These are phyloP conservation scores for Serilophus lunatus DNA, from an alignment of 2,113 vertebrate genomes.

Conservation along the genomic window DNA sequence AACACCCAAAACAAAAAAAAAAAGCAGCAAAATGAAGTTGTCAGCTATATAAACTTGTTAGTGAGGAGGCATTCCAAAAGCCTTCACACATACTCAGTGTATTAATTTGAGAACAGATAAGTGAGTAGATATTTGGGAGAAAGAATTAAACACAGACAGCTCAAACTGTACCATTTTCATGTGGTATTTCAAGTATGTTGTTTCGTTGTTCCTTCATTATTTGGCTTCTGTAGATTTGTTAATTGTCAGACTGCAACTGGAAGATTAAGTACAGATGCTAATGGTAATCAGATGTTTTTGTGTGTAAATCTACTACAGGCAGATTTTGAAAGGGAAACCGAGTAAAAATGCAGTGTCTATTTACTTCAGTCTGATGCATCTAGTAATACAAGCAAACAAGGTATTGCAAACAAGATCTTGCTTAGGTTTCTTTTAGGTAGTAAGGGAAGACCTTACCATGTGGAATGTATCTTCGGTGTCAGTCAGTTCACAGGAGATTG, in stretches of 20 bases:
- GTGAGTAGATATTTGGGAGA: neutral
- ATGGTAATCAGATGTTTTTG: neutral
- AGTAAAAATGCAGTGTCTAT: neutral
- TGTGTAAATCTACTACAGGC: neutral
- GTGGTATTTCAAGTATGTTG: neutral
- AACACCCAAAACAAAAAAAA: neutral
- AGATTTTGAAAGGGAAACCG: neutral
- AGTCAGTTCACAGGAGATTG: neutral
- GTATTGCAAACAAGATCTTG: neutral
- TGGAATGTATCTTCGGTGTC: neutral
- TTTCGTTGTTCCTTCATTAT: neutral
- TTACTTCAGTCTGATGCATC: neutral
- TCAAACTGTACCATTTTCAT: neutral
- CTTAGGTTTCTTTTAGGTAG: neutral
- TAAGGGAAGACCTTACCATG: neutral
- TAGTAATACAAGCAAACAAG: neutral
- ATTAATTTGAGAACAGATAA: neutral
- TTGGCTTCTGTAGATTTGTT: neutral
- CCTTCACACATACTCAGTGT: neutral
- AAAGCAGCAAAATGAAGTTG: neutral
- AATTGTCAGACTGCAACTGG: neutral
- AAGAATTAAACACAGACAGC: neutral
- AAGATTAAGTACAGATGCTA: neutral
- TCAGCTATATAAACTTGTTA: neutral
- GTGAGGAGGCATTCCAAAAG: neutral